A percentile compares a stretch with the other conserved stretches of the same genome.
Conservation (phyloP, 2,888 invertebrate species). For the Ophioninae sp. region DNA sequence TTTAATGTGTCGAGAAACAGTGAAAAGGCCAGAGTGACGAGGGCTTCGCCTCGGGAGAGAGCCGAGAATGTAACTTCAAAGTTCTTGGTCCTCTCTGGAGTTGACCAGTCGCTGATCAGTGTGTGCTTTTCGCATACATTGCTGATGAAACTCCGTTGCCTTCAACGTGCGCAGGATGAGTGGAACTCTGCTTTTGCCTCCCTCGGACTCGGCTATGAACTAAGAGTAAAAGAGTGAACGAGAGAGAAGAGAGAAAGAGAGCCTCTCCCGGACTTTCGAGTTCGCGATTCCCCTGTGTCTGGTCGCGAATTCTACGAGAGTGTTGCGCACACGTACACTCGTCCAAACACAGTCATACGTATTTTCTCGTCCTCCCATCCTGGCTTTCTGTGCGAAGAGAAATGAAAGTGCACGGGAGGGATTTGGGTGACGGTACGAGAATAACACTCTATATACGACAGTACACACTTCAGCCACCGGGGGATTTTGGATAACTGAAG, state of each 20-base stretch:
- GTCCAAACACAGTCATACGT: conserved; percentile 15
- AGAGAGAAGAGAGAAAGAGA: conserved; percentile 37
- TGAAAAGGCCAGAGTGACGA: conserved; percentile 59
- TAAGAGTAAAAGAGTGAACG: conserved; percentile 30
- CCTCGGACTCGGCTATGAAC: conserved; percentile 55
- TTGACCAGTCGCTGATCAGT: conserved; percentile 38
- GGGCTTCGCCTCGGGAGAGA: conserved; percentile 36
- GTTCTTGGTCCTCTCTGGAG: conserved; percentile 27
- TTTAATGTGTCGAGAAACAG: conserved; percentile 34
- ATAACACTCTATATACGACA: conserved; percentile 33
- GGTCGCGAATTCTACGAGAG: conserved; percentile 47
- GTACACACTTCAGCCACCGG: conserved; percentile 25
- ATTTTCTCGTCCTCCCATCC: background rate
- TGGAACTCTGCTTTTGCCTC: conserved; percentile 10
- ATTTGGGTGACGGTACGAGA: conserved; percentile 35
- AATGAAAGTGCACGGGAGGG: background rate
- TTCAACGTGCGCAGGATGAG: conserved; percentile 13
- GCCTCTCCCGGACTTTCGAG: conserved; percentile 37
- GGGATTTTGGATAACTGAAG: conserved; percentile 45
- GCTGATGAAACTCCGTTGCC: background rate
- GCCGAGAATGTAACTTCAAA: conserved; percentile 56
- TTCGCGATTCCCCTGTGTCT: conserved; percentile 55
- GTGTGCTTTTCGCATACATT: conserved; percentile 18
- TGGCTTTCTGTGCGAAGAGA: conserved; percentile 1
- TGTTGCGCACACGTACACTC: conserved; percentile 20